Percentiles rank a stretch among this genome's conserved stretches.
phyloP scores from a whole-genome alignment of 2,797 vertebrate genomes.

The Phrynocephalus forsythii region DNA sequence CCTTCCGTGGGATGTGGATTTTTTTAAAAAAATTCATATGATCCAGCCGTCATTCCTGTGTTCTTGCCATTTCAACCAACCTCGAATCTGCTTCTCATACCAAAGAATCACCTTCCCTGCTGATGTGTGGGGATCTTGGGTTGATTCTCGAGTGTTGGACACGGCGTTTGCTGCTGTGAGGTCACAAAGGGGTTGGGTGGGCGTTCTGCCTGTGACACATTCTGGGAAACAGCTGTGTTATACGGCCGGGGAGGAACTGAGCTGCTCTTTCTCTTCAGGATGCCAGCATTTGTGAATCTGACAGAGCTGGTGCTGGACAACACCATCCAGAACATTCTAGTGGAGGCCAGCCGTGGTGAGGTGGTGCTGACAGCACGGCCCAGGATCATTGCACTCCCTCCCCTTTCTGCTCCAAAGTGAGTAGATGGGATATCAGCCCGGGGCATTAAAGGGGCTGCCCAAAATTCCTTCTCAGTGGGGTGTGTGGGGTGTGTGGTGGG shows the following conservation, averaged over 20 bases:
- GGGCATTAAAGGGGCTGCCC: background rate
- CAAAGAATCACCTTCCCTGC: background rate
- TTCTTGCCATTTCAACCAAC: background rate
- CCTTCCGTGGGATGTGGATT: background rate
- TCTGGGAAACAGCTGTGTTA: background rate
- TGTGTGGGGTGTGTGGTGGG: too few relatives aligned
- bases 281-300: constrained; percentile 77
- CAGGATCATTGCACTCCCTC: constrained; percentile 79
- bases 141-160: background rate
- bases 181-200: background rate
- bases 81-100: background rate
- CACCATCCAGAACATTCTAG: constrained; percentile 90
- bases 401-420: constrained; percentile 65
- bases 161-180: background rate
- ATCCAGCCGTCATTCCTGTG: background rate
- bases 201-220: too few relatives aligned
- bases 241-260: background rate
- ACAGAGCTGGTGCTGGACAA: constrained; percentile 85
- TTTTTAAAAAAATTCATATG: too few relatives aligned
- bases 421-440: background rate
- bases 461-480: background rate
- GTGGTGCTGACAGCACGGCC: constrained; percentile 84
- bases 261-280: constrained; percentile 69
- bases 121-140: background rate
- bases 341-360: constrained; percentile 89